Base-by-base conservation (phyloP, 2,888 invertebrate genomes). In the Synergus japonicus region DNA sequence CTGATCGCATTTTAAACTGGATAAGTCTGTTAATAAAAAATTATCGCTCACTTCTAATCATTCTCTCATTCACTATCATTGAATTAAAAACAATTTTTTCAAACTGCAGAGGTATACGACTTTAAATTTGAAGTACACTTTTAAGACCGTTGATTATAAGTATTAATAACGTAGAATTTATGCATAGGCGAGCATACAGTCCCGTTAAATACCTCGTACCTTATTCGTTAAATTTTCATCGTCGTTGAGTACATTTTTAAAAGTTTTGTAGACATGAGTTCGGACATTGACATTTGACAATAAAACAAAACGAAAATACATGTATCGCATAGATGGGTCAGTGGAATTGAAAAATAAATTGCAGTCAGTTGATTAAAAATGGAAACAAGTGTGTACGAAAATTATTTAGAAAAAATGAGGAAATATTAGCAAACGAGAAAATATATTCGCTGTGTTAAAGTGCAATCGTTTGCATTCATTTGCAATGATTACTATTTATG, bases 101-200 rank as follows among this genome's bases (percentile, higher is more conserved):
- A 29, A 43, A 78, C 77, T 83, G 81, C 37, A 82, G 80, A 64
- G 54, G 58, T 49, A 49, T 79, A 83, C 76, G 81, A 81, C 49
- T 79, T 76, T 44, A 82, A 81, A 81, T 83, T 85, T 79, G 81
- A 83, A 69, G 54, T 83, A 83, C 78, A 81, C 83, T 82, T 79
- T 76, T 22, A 79, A 79, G 54, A 80, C 66, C 82, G 83, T 65
- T 69, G 79, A 76, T 73, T 86, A 29, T 29, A 84, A 88, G 54
- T 81, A 79, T 82, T 73, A 81, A 81, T 69, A 83, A 86, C 64
- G 69, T 65, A 77, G 78, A 79, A 73, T 73, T 65, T 54, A 73
- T 73, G 69, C 69, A 54, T 73, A 73, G 54, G 69, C 69, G 73
- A 73, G 73, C 73, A 73, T 73, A 54, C n/a, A 49, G 46, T 69